Evolutionary conservation across 53 echinoderm and acorn worm species (phyloP), one percentile per base, ranked within the genome.

Genomic region (Astropecten irregularis): DNA sequence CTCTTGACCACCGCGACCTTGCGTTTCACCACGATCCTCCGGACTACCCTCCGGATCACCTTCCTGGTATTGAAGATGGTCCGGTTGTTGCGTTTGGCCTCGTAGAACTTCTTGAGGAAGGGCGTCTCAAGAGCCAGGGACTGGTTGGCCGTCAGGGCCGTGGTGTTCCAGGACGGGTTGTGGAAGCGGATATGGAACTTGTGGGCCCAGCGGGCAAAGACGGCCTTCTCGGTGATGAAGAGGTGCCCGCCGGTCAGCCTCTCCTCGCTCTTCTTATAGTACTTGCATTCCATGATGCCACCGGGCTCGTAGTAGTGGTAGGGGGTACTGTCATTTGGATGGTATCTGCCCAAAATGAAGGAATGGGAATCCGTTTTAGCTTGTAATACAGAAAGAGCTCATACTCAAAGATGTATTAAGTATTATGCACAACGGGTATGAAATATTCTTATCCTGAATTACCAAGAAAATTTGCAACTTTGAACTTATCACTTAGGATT

Each of bases 141-240:
- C 10, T 0, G 5, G 22, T 85, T 81, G 47, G 86, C 76, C 2
- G 69, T 23, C 5, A 51, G 20, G 15, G 76, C 86, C 1, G 86
- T 93, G 8, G 85, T 49, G 57, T 88, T 81, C 95, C 95, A 95
- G 9, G 83, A 69, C 0, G 95, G 95, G 3, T 63, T 38, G 64
- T 84, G 93, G 71, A 95, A 95, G 36, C 72, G 71, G 40, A 95
- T 83, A 39, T 93, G 88, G 72, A 93, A 91, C 46, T 83, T 88
- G 67, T 61, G 91, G 58, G 95, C 93, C 95, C 95, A 95, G 11
- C 95, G 88, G 15, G 90, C 95, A 52, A 95, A 95, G 16, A 95
- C 93, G 8, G 95, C 95, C 67, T 95, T 95, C 76, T 95, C 95
- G 0, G 95, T 95, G 66, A 95, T 93, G 73, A 95, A 95, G 56